A percentile compares a stretch with the other conserved stretches of the same genome.
Conservation (phyloP, 2,888 invertebrate genomes). For the Cyaniris semiargus region DNA sequence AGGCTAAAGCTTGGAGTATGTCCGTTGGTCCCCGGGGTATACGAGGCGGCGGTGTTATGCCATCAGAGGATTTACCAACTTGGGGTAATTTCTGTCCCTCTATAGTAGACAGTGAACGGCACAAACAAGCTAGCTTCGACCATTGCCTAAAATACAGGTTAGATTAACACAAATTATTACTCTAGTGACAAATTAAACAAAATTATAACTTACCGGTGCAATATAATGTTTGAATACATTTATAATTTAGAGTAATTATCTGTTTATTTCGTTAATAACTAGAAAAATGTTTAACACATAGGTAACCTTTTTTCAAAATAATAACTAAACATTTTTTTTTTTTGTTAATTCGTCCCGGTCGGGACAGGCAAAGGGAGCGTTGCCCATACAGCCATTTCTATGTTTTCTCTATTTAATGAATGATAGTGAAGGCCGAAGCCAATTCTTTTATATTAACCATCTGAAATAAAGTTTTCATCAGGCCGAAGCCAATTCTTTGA, state of each 20-base stretch:
- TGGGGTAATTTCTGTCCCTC: constrained; percentile 69
- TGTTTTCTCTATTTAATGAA: too few species aligned
- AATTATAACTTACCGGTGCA: constrained; percentile 51
- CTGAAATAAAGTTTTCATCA: too few species aligned
- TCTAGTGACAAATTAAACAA: constrained; percentile 23
- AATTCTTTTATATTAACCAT: too few species aligned
- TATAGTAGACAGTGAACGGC: constrained; percentile 59
- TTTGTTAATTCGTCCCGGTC: too few species aligned
- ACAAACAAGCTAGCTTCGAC: constrained; percentile 59
- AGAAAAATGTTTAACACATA: neutral
- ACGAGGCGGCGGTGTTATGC: constrained; percentile 82
- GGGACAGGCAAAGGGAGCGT: too few species aligned
- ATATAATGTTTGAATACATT: constrained; percentile 59
- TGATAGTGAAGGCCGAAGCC: too few species aligned
- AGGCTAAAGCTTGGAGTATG: constrained; percentile 88
- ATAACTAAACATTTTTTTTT: too few species aligned
- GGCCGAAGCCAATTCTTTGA: too few species aligned
- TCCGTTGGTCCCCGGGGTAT: constrained; percentile 90
- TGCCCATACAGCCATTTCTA: too few species aligned
- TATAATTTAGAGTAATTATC: neutral
- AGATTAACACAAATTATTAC: neutral
- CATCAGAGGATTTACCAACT: constrained; percentile 58
- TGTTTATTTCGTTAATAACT: neutral
- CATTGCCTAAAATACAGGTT: constrained; percentile 56
- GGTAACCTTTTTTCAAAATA: constrained; percentile 3